Conservation (phyloP, 2,888 invertebrate species). For the Hyppa rectilinea region DNA sequence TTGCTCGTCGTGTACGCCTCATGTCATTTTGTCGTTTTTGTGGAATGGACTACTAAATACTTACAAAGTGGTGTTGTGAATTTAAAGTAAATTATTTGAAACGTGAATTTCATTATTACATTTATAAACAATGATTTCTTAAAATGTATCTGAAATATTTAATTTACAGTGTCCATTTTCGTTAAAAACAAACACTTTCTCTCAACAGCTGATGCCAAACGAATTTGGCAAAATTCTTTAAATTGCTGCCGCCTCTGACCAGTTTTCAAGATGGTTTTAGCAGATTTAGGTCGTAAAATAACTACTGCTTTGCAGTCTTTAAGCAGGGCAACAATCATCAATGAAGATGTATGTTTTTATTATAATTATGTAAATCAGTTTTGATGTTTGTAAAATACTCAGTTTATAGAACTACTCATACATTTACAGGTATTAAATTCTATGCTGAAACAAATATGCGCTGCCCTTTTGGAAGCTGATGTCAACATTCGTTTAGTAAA, state of each 20-base stretch:
- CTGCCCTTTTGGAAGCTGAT: constrained; percentile 99
- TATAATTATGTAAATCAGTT: constrained; percentile 18
- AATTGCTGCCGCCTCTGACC: constrained; percentile 41
- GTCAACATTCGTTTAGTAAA: constrained; percentile 98
- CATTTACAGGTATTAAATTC: constrained; percentile 96
- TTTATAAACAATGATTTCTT: constrained; percentile 42
- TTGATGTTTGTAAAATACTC: neutral
- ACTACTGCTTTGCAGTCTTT: constrained; percentile 99
- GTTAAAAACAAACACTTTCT: constrained; percentile 53
- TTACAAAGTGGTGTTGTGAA: constrained; percentile 56
- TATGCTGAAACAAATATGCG: constrained; percentile 99
- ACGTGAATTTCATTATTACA: constrained; percentile 28
- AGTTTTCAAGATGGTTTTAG: constrained; percentile 97
- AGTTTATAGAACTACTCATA: constrained; percentile 2
- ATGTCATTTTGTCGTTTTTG: constrained; percentile 70
- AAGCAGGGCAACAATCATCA: constrained; percentile 99
- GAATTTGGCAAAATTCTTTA: constrained; percentile 59
- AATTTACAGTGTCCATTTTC: constrained; percentile 43
- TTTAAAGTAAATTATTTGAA: constrained; percentile 33
- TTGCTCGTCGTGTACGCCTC: constrained; percentile 78
- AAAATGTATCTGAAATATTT: constrained; percentile 59
- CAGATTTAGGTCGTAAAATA: constrained; percentile 99
- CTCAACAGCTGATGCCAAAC: constrained; percentile 73
- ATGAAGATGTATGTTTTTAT: constrained; percentile 95
- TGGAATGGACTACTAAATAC: constrained; percentile 45